Percentiles rank a stretch among this genome's conserved stretches.
Conservation (phyloP, 1,140 invertebrate species). For the Scaptodrosophila lebanonensis region DNA sequence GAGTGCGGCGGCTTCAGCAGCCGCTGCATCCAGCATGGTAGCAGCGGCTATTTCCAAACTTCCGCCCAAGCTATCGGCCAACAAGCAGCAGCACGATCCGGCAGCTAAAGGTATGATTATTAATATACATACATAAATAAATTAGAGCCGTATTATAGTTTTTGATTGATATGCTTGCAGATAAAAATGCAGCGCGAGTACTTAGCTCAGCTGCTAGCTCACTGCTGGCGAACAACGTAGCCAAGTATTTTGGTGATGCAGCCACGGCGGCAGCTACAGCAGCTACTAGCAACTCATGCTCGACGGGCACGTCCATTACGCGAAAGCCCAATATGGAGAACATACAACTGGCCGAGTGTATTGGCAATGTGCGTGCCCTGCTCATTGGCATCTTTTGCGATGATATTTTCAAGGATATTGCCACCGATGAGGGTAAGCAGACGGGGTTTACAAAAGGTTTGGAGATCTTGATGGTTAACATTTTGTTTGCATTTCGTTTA, state of each 20-base stretch:
- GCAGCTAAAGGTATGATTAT: slow-evolving; percentile 43
- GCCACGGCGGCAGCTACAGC: slow-evolving; percentile 6
- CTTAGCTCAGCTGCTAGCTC: slow-evolving; percentile 11
- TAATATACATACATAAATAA: too few species aligned
- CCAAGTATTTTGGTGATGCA: slow-evolving; percentile 40
- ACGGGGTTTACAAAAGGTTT: background rate
- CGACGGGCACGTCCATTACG: slow-evolving; percentile 36
- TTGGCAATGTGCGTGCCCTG: slow-evolving; percentile 90
- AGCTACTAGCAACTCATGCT: background rate
- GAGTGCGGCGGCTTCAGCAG: slow-evolving; percentile 6
- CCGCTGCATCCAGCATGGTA: slow-evolving; percentile 76
- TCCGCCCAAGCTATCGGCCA: slow-evolving; percentile 85
- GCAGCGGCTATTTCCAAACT: slow-evolving; percentile 78
- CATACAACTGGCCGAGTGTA: slow-evolving; percentile 87
- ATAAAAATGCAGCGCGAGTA: slow-evolving; percentile 39
- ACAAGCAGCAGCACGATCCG: slow-evolving; percentile 70
- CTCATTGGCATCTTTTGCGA: slow-evolving; percentile 91
- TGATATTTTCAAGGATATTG: slow-evolving; percentile 79
- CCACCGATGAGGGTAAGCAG: slow-evolving; percentile 61
- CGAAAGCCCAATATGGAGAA: slow-evolving; percentile 83
- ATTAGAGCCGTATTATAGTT: background rate
- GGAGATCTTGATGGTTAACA: background rate
- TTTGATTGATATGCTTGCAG: slow-evolving; percentile 13
- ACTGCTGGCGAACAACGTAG: slow-evolving; percentile 20
- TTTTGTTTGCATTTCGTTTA: slow-evolving; percentile 42